These are phyloP conservation scores for Danionella dracula DNA, from an alignment of 2,797 vertebrate genomes.

Conservation along the genomic window DNA sequence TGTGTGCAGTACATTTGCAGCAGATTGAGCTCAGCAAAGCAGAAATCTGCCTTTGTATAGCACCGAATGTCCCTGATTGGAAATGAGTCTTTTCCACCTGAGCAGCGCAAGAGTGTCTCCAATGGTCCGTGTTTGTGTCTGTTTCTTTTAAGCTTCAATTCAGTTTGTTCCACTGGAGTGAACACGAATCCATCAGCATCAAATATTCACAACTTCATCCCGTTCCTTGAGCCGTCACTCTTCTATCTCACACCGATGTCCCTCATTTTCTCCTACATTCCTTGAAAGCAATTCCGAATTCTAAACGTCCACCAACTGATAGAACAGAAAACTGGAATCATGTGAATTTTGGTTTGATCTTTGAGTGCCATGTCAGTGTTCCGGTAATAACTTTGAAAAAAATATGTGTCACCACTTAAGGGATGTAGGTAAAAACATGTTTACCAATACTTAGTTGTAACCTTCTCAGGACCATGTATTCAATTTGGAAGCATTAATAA, in stretches of 20 bases:
- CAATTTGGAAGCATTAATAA: too few relatives aligned
- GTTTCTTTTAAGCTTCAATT: conserved; percentile 60
- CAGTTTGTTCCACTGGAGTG: conserved; percentile 76
- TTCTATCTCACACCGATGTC: conserved; percentile 24
- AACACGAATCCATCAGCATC: conserved; percentile 73
- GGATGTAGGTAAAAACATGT: too few relatives aligned
- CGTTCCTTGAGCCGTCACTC: conserved; percentile 47
- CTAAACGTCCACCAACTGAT: too few relatives aligned
- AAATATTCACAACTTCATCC: conserved; percentile 75
- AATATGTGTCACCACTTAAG: too few relatives aligned
- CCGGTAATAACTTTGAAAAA: too few relatives aligned
- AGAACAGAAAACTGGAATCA: too few relatives aligned
- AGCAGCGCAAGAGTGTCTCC: conserved; percentile 18
- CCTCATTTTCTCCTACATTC: not conserved
- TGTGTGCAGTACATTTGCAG: too few relatives aligned
- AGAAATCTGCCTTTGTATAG: conserved; percentile 32
- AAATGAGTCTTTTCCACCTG: conserved; percentile 35
- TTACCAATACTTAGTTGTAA: too few relatives aligned
- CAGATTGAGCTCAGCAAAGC: conserved; percentile 24
- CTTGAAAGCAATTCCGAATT: not conserved
- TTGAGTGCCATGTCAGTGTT: too few relatives aligned
- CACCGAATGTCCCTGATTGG: conserved; percentile 15
- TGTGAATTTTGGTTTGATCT: too few relatives aligned
- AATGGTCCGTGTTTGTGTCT: conserved; percentile 36
- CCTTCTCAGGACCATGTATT: too few relatives aligned